phyloP scores from a whole-genome alignment of 2,888 invertebrate species.

The Caenorhabditis wallacei region DNA sequence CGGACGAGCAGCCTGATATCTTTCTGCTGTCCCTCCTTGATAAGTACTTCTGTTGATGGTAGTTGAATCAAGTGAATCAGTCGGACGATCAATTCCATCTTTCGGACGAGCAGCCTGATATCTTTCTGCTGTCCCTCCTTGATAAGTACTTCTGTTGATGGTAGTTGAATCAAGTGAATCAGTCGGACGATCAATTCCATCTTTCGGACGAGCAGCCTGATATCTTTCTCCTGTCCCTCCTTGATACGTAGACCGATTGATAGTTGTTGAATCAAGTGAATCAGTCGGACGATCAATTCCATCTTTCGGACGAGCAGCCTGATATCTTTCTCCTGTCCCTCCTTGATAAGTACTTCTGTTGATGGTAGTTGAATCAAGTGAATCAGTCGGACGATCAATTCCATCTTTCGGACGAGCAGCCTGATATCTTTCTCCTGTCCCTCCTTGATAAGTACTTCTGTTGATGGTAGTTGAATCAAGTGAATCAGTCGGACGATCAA shows the following conservation, averaged over 20 bases:
- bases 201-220: slow-evolving; percentile 29
- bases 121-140: slow-evolving; percentile 37
- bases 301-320: slow-evolving; percentile 36
- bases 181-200: slow-evolving; percentile 23
- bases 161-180: slow-evolving; percentile 27
- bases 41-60: slow-evolving; percentile 41
- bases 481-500: slow-evolving; percentile 30
- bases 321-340: slow-evolving; percentile 26
- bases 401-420: slow-evolving; percentile 29
- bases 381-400: slow-evolving; percentile 27
- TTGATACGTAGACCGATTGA: slow-evolving; percentile 46
- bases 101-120: slow-evolving; percentile 30
- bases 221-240: slow-evolving; percentile 37
- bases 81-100: slow-evolving; percentile 27
- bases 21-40: slow-evolving; percentile 38
- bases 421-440: slow-evolving; percentile 28
- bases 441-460: slow-evolving; percentile 35
- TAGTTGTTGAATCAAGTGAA: slow-evolving; percentile 35
- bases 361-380: slow-evolving; percentile 31
- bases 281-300: slow-evolving; percentile 33
- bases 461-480: slow-evolving; percentile 36
- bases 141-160: slow-evolving; percentile 36
- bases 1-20: slow-evolving; percentile 26
- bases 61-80: slow-evolving; percentile 18
- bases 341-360: slow-evolving; percentile 41